These are phyloP conservation scores for Frieseomelitta varia DNA, from an alignment of 1,140 invertebrate species.

Conservation along the genomic window DNA sequence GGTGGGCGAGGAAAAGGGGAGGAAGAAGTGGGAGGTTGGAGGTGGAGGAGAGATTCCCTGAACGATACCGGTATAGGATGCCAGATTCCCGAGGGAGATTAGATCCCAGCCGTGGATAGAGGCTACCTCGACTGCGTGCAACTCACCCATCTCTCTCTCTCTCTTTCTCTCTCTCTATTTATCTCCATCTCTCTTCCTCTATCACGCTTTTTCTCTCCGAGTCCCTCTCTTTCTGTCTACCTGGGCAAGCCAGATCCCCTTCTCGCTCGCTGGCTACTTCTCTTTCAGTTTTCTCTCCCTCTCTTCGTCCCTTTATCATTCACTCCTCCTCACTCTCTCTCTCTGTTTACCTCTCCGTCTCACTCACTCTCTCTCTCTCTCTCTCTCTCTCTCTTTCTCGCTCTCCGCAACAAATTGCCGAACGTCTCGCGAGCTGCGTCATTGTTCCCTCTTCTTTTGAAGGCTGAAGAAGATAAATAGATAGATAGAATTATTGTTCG, in stretches of 20 bases:
- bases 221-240: too few species aligned
- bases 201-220: neutral
- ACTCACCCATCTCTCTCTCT: conserved; percentile 58
- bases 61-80: conserved; percentile 76
- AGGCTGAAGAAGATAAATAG: conserved; percentile 59
- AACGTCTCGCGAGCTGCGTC: conserved; percentile 66
- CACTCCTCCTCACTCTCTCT: too few species aligned
- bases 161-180: neutral
- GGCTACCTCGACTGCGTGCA: conserved; percentile 68
- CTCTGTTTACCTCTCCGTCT: neutral
- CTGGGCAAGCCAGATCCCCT: too few species aligned
- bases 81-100: conserved; percentile 75
- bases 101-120: conserved; percentile 73
- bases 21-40: conserved; percentile 31
- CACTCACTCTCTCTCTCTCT: neutral
- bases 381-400: conserved; percentile 19
- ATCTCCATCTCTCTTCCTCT: neutral
- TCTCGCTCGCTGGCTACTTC: neutral
- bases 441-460: conserved; percentile 62
- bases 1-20: conserved; percentile 22
- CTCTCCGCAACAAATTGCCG: conserved; percentile 70
- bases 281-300: conserved; percentile 10
- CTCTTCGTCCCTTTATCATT: conserved; percentile 40
- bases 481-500: conserved; percentile 61
- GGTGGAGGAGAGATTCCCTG: conserved; percentile 66